Conservation (phyloP, 2,113 vertebrate species). For the Rhizomys pruinosus region DNA sequence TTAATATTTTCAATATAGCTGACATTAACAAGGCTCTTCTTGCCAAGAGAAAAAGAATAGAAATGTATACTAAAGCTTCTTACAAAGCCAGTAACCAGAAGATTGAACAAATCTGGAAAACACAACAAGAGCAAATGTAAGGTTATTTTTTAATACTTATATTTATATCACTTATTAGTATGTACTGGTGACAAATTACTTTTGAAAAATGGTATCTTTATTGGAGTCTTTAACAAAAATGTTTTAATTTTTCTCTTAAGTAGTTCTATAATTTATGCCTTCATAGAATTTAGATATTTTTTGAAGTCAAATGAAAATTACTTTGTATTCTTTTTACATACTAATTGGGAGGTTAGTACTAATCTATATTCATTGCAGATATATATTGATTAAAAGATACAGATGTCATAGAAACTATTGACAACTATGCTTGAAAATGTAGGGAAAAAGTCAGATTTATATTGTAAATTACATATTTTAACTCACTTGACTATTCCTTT, state of each 20-base stretch:
- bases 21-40: slow-evolving; percentile 94
- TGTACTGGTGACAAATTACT: slow-evolving; percentile 51
- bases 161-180: slow-evolving; percentile 54
- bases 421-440: slow-evolving; percentile 18
- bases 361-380: slow-evolving; percentile 54
- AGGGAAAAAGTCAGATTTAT: slow-evolving; percentile 18
- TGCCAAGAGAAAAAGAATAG: slow-evolving; percentile 93
- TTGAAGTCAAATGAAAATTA: background rate
- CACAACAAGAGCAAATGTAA: slow-evolving; percentile 92
- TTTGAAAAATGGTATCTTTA: slow-evolving; percentile 43
- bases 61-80: slow-evolving; percentile 92
- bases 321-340: too few relatives aligned
- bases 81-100: slow-evolving; percentile 94
- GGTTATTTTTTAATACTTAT: slow-evolving; percentile 1
- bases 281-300: slow-evolving; percentile 50
- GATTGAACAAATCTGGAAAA: slow-evolving; percentile 95
- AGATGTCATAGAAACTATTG: slow-evolving; percentile 48
- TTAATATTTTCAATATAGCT: slow-evolving; percentile 84
- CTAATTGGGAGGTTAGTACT: background rate
- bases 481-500: slow-evolving; percentile 25
- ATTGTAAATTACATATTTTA: slow-evolving; percentile 57
- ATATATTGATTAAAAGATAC: slow-evolving; percentile 48
- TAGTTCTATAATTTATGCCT: background rate
- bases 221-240: slow-evolving; percentile 6
- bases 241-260: slow-evolving; percentile 52